Percentiles rank a stretch among this genome's conserved stretches.
Conservation (phyloP, 2,888 invertebrate genomes). For the Iphiclides podalirius region DNA sequence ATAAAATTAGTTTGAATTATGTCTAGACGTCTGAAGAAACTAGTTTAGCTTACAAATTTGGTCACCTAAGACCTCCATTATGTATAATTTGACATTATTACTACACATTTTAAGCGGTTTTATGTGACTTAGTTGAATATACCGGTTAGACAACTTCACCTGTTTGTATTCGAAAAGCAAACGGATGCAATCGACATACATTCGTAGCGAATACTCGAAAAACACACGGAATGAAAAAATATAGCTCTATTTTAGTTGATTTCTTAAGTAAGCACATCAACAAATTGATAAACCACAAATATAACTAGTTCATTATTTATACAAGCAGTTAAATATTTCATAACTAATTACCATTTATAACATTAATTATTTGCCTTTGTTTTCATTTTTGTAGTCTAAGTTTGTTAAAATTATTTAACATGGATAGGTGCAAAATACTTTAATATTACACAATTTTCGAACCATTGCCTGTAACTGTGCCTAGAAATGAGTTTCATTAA, state of each 20-base stretch:
- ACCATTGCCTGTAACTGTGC: neutral
- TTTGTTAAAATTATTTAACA: too few relatives aligned
- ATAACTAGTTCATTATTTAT: too few relatives aligned
- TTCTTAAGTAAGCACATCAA: too few relatives aligned
- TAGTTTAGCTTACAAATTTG: constrained; percentile 4
- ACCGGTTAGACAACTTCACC: constrained; percentile 12
- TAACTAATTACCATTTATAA: too few relatives aligned
- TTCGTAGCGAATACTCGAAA: neutral
- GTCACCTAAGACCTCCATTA: constrained; percentile 19
- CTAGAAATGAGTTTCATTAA: neutral
- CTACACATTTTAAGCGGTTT: constrained; percentile 10
- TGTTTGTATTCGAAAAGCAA: constrained; percentile 8
- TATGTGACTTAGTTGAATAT: constrained; percentile 10
- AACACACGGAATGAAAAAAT: neutral
- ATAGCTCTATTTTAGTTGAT: too few relatives aligned
- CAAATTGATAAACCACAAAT: too few relatives aligned
- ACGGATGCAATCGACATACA: constrained; percentile 1
- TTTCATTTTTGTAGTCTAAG: too few relatives aligned
- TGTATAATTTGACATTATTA: constrained; percentile 19
- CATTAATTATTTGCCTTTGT: too few relatives aligned
- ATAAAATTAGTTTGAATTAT: constrained; percentile 3
- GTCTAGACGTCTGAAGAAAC: constrained; percentile 14
- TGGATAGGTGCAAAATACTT: too few relatives aligned
- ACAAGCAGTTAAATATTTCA: too few relatives aligned
- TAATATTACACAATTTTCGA: neutral